Percentiles rank a stretch among this genome's conserved stretches.
Conservation (phyloP, 2,797 vertebrate genomes). For the Myoxocephalus aenaeus region DNA sequence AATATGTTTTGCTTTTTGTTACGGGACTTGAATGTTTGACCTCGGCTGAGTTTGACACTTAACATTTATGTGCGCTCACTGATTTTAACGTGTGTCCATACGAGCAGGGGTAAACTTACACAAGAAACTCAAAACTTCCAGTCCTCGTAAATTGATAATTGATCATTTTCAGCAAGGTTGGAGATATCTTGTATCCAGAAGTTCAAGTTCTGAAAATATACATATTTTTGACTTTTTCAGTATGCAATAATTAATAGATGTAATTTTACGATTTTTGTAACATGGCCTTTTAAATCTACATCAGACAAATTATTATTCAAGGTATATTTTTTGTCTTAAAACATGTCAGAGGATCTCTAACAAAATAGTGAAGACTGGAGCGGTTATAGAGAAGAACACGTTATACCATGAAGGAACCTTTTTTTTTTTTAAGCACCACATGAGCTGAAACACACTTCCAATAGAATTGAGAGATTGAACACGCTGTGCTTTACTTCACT, state of each 20-base stretch:
- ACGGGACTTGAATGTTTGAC: constrained; percentile 1
- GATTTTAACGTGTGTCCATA: neutral
- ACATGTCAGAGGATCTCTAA: neutral
- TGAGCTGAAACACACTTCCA: neutral
- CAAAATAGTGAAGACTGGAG: neutral
- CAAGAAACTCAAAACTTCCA: neutral
- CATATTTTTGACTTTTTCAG: neutral
- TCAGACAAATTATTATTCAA: neutral
- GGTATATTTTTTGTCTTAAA: neutral
- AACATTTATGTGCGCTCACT: neutral
- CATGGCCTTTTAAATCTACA: neutral
- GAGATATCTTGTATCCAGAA: neutral
- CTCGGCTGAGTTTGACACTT: neutral
- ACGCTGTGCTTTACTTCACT: neutral
- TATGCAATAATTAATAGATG: neutral
- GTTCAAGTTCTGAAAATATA: neutral
- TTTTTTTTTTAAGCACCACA: neutral
- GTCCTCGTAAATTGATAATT: neutral
- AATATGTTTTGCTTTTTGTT: neutral
- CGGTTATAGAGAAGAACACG: neutral
- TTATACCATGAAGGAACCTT: neutral
- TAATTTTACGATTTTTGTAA: neutral
- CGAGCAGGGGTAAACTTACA: too few species aligned
- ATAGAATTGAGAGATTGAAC: neutral
- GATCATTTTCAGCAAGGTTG: neutral